phyloP scores from a whole-genome alignment of 2,888 invertebrate genomes.

The Baccha elongata region DNA sequence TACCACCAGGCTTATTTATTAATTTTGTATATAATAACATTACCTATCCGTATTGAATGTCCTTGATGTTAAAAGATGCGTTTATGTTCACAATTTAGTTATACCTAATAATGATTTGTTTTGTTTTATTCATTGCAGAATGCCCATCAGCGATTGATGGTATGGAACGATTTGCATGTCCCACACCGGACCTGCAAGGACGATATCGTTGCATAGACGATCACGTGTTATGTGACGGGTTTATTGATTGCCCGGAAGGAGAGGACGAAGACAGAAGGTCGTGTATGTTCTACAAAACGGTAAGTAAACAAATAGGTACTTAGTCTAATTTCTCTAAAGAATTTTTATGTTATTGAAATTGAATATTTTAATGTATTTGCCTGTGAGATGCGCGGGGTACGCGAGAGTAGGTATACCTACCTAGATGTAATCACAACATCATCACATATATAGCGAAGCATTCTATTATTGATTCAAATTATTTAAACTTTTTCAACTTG shows the following conservation, averaged over 20 bases:
- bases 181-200: constrained; percentile 94
- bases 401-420: too few species aligned
- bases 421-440: too few species aligned
- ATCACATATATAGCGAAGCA: too few species aligned
- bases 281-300: constrained; percentile 99
- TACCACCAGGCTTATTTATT: too few species aligned
- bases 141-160: constrained; percentile 96
- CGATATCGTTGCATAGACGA: constrained; percentile 97
- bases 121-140: constrained; percentile 85
- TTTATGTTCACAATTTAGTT: constrained; percentile 1
- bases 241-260: constrained; percentile 95
- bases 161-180: constrained; percentile 97
- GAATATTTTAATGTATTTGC: too few species aligned
- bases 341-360: too few species aligned
- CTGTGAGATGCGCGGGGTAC: too few species aligned
- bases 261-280: constrained; percentile 96
- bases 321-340: too few species aligned
- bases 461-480: too few species aligned
- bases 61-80: background rate
- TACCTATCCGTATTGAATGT: constrained; percentile 36
- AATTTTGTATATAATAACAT: too few species aligned
- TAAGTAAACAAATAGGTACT: constrained; percentile 85
- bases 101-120: constrained; percentile 12
- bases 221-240: constrained; percentile 96
- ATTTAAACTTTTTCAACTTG: too few species aligned